phyloP scores from a whole-genome alignment of 2,888 invertebrate species.

The Empis stercorea region DNA sequence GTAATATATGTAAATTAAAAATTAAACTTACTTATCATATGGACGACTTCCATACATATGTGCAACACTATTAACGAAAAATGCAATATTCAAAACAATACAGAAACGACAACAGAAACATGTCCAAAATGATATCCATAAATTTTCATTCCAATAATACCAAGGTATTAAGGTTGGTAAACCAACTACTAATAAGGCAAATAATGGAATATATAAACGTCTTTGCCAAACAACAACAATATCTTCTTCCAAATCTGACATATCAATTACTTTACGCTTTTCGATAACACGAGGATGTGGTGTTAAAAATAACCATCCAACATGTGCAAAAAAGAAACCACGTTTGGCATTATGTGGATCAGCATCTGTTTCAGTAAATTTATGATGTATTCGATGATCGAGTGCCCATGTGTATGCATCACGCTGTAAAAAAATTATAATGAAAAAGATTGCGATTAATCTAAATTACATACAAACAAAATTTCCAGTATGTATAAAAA shows the following conservation, averaged over 20 bases:
- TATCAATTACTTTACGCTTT: conserved; percentile 52
- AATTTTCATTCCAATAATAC: conserved; percentile 70
- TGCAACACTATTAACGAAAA: conserved; percentile 88
- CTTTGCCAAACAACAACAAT: conserved; percentile 66
- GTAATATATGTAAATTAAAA: too few species aligned
- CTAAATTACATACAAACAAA: too few species aligned
- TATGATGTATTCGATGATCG: conserved; percentile 81
- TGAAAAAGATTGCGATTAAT: too few species aligned
- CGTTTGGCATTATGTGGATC: conserved; percentile 61
- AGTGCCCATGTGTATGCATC: conserved; percentile 77
- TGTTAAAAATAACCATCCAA: conserved; percentile 79
- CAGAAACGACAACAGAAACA: conserved; percentile 75
- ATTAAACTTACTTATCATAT: conserved; percentile 59
- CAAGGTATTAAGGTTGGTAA: conserved; percentile 67
- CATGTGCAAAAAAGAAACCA: conserved; percentile 84
- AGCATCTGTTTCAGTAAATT: conserved; percentile 74
- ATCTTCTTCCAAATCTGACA: conserved; percentile 58
- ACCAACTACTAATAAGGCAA: conserved; percentile 50
- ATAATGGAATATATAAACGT: conserved; percentile 58
- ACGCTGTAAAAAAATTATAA: conserved; percentile 41
- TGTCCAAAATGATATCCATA: conserved; percentile 69
- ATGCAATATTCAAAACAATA: conserved; percentile 78
- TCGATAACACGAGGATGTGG: conserved; percentile 68
- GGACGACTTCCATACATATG: conserved; percentile 89
- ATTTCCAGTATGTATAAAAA: too few species aligned